Evolutionary conservation across 2,888 invertebrate species (phyloP), one percentile per base, ranked within the genome.

Genomic region (Eupithecia centaureata): DNA sequence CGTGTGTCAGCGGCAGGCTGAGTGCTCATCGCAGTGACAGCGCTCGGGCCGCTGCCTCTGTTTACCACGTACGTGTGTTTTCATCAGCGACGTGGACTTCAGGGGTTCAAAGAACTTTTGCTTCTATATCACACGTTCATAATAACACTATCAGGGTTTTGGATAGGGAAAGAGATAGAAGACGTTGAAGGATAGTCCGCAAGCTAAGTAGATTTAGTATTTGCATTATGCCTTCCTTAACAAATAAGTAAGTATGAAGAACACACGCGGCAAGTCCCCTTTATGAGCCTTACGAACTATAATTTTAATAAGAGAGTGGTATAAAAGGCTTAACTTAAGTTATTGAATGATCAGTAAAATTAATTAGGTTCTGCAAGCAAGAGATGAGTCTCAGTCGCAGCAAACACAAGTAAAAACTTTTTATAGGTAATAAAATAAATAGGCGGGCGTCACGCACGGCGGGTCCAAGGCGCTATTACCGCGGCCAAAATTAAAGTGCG

Each of bases 391-490:
- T 73, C 71, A 68, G 69, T 72, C 72, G 69, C 63, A 71, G 65
- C 72, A 74, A 74, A 73, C 71, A 70, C 68, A 63, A 67, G 78
- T 80, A 80, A 81, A 82, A 83, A 83, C 83, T 84, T 89, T 91
- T 90, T 91, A 91, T 89, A 86, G 88, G 81, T 87, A 89, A 89
- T 92, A 90, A 91, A 91, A 89, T 88, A 89, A 89, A 90, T 88
- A 88, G 85, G 86, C 82, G 82, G 82, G 81, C 80, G 89, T 79
- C 83, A 87, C 90, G 92, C 91, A 90, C 92, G 92, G 83, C 77
- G 80, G 86, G 61, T 51, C 61, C 61, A 60, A 76, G 80, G 76
- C 79, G 82, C 85, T 81, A 80, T 81, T 81, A 81, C 82, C 80
- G 80, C 79, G 84, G 79, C 86, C 90, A 83, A 88, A 92, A 91